Conservation (phyloP, 2,888 invertebrate genomes). For the Stenotaenia linearis region DNA sequence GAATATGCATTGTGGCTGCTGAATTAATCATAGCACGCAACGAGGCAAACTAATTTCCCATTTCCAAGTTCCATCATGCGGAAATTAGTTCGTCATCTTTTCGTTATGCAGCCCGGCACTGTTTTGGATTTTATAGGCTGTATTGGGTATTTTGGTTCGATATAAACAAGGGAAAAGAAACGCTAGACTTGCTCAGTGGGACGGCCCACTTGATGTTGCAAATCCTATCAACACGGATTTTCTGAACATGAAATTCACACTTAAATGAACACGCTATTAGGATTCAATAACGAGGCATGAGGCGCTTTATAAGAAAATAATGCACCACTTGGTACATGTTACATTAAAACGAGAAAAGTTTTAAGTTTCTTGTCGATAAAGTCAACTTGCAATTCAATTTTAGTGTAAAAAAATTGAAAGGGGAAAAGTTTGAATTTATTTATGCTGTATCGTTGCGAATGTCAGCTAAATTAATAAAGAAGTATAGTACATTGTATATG, state of each 20-base stretch:
- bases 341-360: neutral
- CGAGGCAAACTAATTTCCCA: neutral
- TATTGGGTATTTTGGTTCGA: neutral
- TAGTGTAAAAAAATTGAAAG: neutral
- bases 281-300: neutral
- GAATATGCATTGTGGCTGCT: neutral
- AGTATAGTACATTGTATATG: too few species aligned
- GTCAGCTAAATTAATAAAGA: too few species aligned
- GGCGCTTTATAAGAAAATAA: neutral
- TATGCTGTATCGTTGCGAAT: too few species aligned
- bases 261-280: neutral
- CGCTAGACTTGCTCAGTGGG: neutral
- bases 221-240: conserved; percentile 9
- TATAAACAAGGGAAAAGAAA: neutral
- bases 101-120: neutral
- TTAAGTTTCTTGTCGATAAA: neutral
- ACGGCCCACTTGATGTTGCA: conserved; percentile 5
- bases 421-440: neutral
- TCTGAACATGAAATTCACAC: neutral
- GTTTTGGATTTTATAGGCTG: neutral
- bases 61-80: neutral
- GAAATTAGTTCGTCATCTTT: conserved; percentile 9
- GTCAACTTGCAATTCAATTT: neutral
- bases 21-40: conserved; percentile 1
- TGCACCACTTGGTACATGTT: neutral